Evolutionary conservation across 1,140 invertebrate species (phyloP).

Genomic region (Leguminivora glycinivorella): DNA sequence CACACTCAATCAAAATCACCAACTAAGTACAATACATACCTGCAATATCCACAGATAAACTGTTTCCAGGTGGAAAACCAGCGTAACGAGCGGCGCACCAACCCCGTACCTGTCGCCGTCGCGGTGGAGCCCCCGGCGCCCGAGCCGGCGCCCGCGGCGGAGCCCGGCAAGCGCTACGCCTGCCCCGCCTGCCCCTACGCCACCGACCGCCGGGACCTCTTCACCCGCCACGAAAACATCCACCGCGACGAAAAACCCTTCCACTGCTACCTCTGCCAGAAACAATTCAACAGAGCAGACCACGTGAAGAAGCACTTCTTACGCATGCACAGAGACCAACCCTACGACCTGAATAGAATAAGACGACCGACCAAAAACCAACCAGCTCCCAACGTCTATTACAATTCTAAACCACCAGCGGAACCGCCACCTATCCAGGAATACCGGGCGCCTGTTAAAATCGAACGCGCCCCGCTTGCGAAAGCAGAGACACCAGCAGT

Average conservation of each 20-base stretch:
- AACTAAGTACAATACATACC: no score
- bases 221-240: conserved; percentile 97
- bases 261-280: conserved; percentile 94
- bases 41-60: no score
- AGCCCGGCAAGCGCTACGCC: conserved; percentile 86
- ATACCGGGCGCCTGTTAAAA: conserved; percentile 43
- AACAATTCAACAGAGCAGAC: conserved; percentile 96
- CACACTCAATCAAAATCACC: no score
- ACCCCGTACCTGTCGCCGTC: conserved; percentile 32
- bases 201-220: conserved; percentile 94
- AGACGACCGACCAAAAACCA: conserved; percentile 78
- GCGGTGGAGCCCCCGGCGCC: conserved; percentile 40
- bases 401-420: conserved; percentile 43
- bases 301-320: conserved; percentile 97
- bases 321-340: conserved; percentile 92
- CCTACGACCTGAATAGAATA: conserved; percentile 91
- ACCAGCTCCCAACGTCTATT: conserved; percentile 46
- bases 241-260: conserved; percentile 96
- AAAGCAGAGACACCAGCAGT: conserved; percentile 46
- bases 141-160: conserved; percentile 41
- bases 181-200: conserved; percentile 93
- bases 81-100: conserved; percentile 46
- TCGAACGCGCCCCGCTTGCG: conserved; percentile 55
- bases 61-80: conserved; percentile 53
- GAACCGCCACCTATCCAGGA: conserved; percentile 29